Percentiles rank a stretch among this genome's conserved stretches.
phyloP scores from a whole-genome alignment of 2,797 vertebrate species.

The Hydrocynus forskahlii region DNA sequence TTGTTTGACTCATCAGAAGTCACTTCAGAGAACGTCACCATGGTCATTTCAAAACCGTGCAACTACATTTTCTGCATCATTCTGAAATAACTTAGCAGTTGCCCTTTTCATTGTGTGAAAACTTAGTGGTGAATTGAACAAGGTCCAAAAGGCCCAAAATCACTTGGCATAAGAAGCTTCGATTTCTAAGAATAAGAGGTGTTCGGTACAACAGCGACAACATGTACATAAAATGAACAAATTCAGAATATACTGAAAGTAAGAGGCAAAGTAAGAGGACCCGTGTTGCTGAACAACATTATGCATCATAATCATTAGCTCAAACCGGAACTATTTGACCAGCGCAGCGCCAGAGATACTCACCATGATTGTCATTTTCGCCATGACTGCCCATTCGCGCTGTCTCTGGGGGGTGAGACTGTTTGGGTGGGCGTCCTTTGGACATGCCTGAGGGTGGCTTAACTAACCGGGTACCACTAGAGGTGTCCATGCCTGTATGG shows the following conservation, averaged over 20 bases:
- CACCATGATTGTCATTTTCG: slow-evolving; percentile 80
- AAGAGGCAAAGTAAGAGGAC: too few species aligned
- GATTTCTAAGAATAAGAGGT: too few species aligned
- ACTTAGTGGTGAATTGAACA: background rate
- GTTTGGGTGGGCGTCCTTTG: slow-evolving; percentile 74
- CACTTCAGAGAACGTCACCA: background rate
- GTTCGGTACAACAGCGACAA: too few species aligned
- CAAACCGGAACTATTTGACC: background rate
- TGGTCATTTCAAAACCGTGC: background rate
- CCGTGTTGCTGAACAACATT: too few species aligned
- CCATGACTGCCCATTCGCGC: slow-evolving; percentile 64
- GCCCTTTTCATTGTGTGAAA: background rate
- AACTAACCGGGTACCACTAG: slow-evolving; percentile 75
- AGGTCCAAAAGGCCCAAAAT: background rate
- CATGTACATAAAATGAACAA: too few species aligned
- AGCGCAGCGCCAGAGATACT: slow-evolving; percentile 55
- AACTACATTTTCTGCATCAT: background rate
- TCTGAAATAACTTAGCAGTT: background rate
- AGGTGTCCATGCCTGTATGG: slow-evolving; percentile 78
- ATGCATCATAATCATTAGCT: background rate
- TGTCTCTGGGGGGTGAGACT: slow-evolving; percentile 72
- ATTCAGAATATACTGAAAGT: too few species aligned
- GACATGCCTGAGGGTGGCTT: slow-evolving; percentile 75
- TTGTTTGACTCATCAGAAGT: background rate
- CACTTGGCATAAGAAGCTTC: too few species aligned